Conservation (phyloP, 2,797 vertebrate species). For the Picus viridis region DNA sequence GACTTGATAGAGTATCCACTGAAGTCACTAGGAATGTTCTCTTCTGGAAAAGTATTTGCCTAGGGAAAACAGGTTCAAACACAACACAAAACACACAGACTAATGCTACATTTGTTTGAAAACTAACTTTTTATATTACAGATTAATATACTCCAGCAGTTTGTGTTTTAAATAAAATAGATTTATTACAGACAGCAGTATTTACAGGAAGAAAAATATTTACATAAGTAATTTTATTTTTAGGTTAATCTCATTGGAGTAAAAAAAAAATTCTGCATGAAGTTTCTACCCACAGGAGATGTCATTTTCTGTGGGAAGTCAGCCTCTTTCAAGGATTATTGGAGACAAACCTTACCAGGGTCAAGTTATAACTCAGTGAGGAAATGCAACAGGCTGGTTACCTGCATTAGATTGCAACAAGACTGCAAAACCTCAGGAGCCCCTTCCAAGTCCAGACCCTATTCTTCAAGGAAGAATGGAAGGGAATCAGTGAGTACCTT, state of each 20-base stretch:
- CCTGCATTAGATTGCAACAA: background rate
- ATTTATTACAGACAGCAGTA: constrained; percentile 39
- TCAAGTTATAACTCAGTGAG: background rate
- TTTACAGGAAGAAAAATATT: constrained; percentile 43
- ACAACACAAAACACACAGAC: background rate
- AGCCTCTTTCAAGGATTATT: background rate
- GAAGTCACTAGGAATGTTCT: background rate
- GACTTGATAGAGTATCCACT: background rate
- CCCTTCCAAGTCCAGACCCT: background rate
- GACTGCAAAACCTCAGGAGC: background rate
- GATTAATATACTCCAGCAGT: background rate
- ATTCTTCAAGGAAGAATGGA: background rate
- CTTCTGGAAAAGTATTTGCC: background rate
- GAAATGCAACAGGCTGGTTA: background rate
- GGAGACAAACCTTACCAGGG: background rate
- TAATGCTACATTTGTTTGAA: constrained; percentile 14
- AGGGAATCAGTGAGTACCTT: background rate
- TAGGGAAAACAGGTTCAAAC: background rate
- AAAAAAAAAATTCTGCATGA: background rate
- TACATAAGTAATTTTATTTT: background rate
- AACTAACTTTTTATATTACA: constrained; percentile 3
- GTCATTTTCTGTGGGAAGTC: background rate
- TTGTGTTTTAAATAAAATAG: constrained; percentile 39
- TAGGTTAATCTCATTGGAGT: background rate
- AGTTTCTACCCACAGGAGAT: background rate